These are phyloP conservation scores for Drosophila arawakana DNA, from an alignment of 1,140 invertebrate species.

Conservation along the genomic window DNA sequence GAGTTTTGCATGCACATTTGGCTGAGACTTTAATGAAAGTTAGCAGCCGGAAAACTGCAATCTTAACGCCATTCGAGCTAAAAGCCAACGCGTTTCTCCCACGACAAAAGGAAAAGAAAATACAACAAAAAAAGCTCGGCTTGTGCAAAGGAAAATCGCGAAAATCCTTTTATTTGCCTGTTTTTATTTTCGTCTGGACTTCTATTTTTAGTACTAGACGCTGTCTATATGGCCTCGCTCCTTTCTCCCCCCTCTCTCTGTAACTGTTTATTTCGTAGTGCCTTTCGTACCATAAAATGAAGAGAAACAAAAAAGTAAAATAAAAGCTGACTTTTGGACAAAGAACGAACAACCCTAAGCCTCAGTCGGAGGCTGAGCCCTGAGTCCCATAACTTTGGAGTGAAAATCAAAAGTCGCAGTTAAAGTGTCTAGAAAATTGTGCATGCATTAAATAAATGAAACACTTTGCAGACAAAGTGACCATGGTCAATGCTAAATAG, in stretches of 20 bases:
- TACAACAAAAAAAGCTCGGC: slow-evolving; percentile 1
- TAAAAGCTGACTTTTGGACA: slow-evolving; percentile 37
- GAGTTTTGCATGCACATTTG: slow-evolving; percentile 50
- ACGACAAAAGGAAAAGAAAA: slow-evolving; percentile 1
- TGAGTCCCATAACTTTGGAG: slow-evolving; percentile 37
- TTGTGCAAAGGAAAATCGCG: slow-evolving; percentile 57
- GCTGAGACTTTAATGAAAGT: slow-evolving; percentile 62
- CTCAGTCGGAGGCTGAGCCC: slow-evolving; percentile 11
- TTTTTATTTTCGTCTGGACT: slow-evolving; percentile 79
- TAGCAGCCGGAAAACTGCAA: slow-evolving; percentile 76
- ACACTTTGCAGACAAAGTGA: slow-evolving; percentile 66
- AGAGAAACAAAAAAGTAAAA: neutral
- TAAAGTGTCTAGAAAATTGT: slow-evolving; percentile 83
- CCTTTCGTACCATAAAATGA: slow-evolving; percentile 46
- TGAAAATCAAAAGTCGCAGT: slow-evolving; percentile 76
- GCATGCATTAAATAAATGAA: slow-evolving; percentile 83
- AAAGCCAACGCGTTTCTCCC: slow-evolving; percentile 38
- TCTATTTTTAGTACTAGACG: slow-evolving; percentile 48
- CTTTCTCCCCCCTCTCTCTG: slow-evolving; percentile 1
- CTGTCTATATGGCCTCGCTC: slow-evolving; percentile 53
- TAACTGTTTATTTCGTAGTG: slow-evolving; percentile 51
- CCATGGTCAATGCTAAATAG: slow-evolving; percentile 49
- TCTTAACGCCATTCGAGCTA: slow-evolving; percentile 51
- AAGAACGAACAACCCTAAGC: slow-evolving; percentile 57
- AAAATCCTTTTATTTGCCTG: slow-evolving; percentile 79